These are phyloP conservation scores for Bovichtus diacanthus DNA, from an alignment of 2,797 vertebrate genomes.

Conservation along the genomic window DNA sequence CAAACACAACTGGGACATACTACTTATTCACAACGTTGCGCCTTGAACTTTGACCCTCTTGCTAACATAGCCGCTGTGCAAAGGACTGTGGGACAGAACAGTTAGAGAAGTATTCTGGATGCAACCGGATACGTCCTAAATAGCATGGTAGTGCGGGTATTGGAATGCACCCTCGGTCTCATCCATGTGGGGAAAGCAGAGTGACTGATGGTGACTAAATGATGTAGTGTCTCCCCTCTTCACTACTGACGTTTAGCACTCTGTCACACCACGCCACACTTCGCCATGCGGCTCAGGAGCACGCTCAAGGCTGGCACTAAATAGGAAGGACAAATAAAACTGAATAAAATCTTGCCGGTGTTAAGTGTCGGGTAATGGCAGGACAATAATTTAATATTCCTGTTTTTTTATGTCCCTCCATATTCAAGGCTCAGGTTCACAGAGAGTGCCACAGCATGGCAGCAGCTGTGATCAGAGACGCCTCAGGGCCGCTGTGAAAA, in stretches of 20 bases:
- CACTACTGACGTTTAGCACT: slow-evolving; percentile 47
- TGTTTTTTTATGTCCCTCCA: slow-evolving; percentile 37
- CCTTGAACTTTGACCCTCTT: neutral
- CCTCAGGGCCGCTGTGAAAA: slow-evolving; percentile 44
- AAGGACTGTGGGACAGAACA: neutral
- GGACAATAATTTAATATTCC: slow-evolving; percentile 59
- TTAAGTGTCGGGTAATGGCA: slow-evolving; percentile 46
- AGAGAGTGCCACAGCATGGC: slow-evolving; percentile 48
- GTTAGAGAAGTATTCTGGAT: neutral
- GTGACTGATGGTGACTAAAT: slow-evolving; percentile 32
- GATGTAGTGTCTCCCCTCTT: slow-evolving; percentile 43
- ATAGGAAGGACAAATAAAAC: slow-evolving; percentile 73
- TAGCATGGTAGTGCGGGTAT: neutral
- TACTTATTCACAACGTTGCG: neutral
- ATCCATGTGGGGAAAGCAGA: slow-evolving; percentile 32
- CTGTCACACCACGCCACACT: slow-evolving; percentile 29
- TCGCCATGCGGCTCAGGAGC: slow-evolving; percentile 41
- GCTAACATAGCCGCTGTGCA: neutral
- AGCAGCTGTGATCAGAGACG: slow-evolving; percentile 54
- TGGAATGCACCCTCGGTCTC: neutral
- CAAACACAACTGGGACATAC: neutral
- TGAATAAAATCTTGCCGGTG: slow-evolving; percentile 29
- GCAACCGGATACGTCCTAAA: neutral
- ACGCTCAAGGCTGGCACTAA: slow-evolving; percentile 65
- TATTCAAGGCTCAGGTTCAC: slow-evolving; percentile 62